A percentile compares a stretch with the other conserved stretches of the same genome.
These are phyloP conservation scores for Drosophila bipectinata DNA, from an alignment of 1,140 invertebrate species.

Conservation along the genomic window DNA sequence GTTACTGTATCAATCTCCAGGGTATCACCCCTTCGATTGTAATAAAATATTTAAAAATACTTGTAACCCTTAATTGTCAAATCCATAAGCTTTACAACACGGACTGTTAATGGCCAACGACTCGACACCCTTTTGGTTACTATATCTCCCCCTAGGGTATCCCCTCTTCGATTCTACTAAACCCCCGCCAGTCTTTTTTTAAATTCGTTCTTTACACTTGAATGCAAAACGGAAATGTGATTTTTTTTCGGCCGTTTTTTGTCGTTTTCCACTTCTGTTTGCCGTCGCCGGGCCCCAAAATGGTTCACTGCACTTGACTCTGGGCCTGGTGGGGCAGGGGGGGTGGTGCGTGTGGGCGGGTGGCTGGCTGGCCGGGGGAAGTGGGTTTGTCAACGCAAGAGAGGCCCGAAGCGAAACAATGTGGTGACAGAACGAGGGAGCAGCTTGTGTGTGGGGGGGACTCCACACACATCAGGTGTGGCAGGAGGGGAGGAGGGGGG, in stretches of 20 bases:
- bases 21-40: slow-evolving; percentile 1
- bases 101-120: too few relatives aligned
- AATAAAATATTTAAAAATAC: too few relatives aligned
- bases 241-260: slow-evolving; percentile 40
- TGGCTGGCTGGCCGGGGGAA: slow-evolving; percentile 8
- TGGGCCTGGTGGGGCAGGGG: neutral
- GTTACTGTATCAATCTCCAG: neutral
- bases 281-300: slow-evolving; percentile 67
- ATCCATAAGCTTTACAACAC: too few relatives aligned
- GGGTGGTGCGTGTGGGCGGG: slow-evolving; percentile 1
- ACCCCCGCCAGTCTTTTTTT: slow-evolving; percentile 3
- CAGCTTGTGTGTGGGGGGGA: slow-evolving; percentile 26
- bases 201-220: slow-evolving; percentile 63
- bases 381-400: slow-evolving; percentile 67
- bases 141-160: too few relatives aligned
- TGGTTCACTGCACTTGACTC: slow-evolving; percentile 80
- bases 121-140: too few relatives aligned
- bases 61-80: too few relatives aligned
- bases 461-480: slow-evolving; percentile 52
- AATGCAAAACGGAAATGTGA: slow-evolving; percentile 74
- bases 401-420: slow-evolving; percentile 64
- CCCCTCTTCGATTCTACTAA: neutral
- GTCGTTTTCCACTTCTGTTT: slow-evolving; percentile 46
- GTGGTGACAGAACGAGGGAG: slow-evolving; percentile 7
- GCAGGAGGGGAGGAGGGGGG: neutral